phyloP scores from a whole-genome alignment of 37 sponge, comb jelly and placozoan species.

The Beroe forskalii region DNA sequence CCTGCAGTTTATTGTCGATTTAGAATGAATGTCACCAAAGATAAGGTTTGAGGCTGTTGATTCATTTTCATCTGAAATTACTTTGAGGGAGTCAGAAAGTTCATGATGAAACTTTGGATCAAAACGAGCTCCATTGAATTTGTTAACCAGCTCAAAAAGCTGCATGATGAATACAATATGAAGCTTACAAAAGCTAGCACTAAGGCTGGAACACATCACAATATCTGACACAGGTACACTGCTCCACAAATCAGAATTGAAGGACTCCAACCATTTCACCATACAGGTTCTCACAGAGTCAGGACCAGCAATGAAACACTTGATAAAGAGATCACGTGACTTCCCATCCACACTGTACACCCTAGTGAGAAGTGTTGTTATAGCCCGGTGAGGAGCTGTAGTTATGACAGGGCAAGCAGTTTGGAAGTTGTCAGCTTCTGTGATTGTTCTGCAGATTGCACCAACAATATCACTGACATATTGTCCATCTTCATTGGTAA shows the following conservation, averaged over 20 bases:
- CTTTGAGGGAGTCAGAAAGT: no score
- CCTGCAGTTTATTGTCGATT: no score
- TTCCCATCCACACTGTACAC: constrained; percentile 1
- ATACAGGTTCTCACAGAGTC: background rate
- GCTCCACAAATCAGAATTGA: background rate
- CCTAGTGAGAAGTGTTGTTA: background rate
- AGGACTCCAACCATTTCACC: background rate
- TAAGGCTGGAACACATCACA: background rate
- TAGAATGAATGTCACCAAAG: no score
- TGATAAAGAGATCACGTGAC: background rate
- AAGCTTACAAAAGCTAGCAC: constrained; percentile 6
- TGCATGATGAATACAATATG: background rate
- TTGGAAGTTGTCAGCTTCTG: background rate
- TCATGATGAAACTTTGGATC: no score
- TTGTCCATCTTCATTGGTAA: background rate
- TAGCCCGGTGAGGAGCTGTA: background rate
- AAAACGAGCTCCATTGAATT: no score
- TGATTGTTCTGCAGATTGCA: background rate
- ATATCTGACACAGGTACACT: background rate
- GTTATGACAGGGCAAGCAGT: background rate
- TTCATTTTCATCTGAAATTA: no score
- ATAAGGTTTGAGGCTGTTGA: no score
- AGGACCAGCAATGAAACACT: background rate
- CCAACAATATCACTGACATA: background rate
- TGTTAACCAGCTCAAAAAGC: background rate